Base-by-base conservation (phyloP, 2,113 vertebrate species). In the Syngnathus typhle region DNA sequence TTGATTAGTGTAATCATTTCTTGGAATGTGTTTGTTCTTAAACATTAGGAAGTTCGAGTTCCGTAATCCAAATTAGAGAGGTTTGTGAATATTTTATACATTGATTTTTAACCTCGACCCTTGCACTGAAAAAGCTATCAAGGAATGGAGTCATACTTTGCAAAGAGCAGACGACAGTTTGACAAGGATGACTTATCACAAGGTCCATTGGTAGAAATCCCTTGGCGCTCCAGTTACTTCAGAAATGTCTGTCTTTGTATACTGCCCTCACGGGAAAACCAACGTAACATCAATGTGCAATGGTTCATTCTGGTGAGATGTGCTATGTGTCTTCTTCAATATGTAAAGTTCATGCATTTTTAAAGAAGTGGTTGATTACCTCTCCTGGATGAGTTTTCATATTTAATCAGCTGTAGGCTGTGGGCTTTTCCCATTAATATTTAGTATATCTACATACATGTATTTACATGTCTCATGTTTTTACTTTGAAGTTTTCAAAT, bases 1-100 rank as follows among this genome's bases (percentile, higher is more conserved):
- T 80, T 78, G 80, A 76, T 83, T 79, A 69, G 58, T 79, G 13
- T 79, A 76, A 83, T 85, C 77, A 77, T 76, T 83, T 75, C 82
- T 75, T 6, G 70, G 49, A 73, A 77, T 63, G 7, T 74, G 74
- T 81, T 85, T 83, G 60, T 73, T 80, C 68, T 66, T 32, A 41
- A 61, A 18, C 59, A 32, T 71, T 59, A 2, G 65, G 55, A 60
- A 7, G 5, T 71, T 71, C 39, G 65, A 65, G 21, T 69, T 69
- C 47, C 73, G 54, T 27, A 52, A 69, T 76, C 32, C 43, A 55
- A 68, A 71, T 52, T 23, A 27, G 59, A 62, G 51, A 61, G 59
- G 61, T 52, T 65, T 38, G 43, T 69, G 56, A 68, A 77, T 78
- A 66, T 69, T 71, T 55, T 37, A 65, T 15, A 39, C 63, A 55